These are phyloP conservation scores for Chaetops frenatus DNA, from an alignment of 2,113 vertebrate species.

Conservation along the genomic window DNA sequence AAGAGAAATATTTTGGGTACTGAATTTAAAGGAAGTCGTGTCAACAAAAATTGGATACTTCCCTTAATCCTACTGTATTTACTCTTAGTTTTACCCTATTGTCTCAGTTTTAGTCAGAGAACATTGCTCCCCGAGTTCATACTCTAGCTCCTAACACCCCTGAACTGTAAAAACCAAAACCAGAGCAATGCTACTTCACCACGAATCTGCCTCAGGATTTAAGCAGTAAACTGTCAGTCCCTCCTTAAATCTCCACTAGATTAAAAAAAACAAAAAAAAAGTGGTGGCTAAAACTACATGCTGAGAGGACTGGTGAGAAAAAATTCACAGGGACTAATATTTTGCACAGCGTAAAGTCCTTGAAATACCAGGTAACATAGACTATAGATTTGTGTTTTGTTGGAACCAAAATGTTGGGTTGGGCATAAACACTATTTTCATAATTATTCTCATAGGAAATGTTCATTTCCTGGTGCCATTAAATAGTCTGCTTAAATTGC, in stretches of 20 bases:
- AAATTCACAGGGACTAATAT: background rate
- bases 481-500: background rate
- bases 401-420: background rate
- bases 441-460: background rate
- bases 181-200: background rate
- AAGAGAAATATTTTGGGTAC: background rate
- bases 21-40: background rate
- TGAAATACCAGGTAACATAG: background rate
- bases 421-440: background rate
- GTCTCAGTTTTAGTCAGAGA: background rate
- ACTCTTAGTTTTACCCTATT: background rate
- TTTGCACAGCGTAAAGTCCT: background rate
- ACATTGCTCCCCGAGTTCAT: background rate
- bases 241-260: background rate
- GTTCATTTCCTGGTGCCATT: background rate
- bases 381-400: background rate
- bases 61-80: background rate
- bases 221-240: background rate
- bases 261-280: background rate
- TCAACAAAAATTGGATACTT: background rate
- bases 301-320: background rate
- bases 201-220: background rate
- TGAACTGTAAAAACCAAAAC: background rate
- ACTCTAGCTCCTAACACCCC: background rate
- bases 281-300: background rate